Evolutionary conservation across 2,113 vertebrate species (phyloP).

Genomic region (Mionectes macconnelli): DNA sequence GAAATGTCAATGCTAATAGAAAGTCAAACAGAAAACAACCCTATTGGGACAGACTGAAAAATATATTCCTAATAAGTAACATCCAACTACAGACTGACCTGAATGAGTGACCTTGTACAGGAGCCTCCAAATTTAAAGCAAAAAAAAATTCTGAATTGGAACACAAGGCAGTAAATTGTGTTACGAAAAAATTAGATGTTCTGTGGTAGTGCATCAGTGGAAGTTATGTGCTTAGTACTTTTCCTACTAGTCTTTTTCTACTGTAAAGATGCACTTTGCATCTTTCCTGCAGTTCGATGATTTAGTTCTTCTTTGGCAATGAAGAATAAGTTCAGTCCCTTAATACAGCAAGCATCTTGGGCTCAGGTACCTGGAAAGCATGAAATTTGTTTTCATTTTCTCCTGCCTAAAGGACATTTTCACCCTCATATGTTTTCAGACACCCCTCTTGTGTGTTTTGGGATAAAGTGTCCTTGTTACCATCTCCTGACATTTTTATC

Average conservation of each 20-base stretch:
- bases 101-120: not conserved
- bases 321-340: not conserved
- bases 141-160: not conserved
- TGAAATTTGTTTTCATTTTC: not conserved
- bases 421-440: not conserved
- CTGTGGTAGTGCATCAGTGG: not conserved
- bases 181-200: not conserved
- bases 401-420: not conserved
- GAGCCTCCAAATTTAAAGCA: not conserved
- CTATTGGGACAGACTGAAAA: not conserved
- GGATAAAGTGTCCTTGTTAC: not conserved
- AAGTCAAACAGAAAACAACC: conserved; percentile 9
- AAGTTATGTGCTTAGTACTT: not conserved
- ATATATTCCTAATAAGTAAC: not conserved
- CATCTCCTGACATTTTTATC: not conserved
- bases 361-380: not conserved
- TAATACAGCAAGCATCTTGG: not conserved
- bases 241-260: not conserved
- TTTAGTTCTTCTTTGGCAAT: not conserved
- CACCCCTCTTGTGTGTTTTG: fast-evolving
- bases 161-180: not conserved
- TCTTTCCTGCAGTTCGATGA: not conserved
- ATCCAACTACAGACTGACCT: not conserved
- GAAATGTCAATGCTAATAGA: conserved; percentile 51
- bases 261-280: not conserved